These are phyloP conservation scores for Agriopis marginaria DNA, from an alignment of 2,888 invertebrate species.

Conservation along the genomic window DNA sequence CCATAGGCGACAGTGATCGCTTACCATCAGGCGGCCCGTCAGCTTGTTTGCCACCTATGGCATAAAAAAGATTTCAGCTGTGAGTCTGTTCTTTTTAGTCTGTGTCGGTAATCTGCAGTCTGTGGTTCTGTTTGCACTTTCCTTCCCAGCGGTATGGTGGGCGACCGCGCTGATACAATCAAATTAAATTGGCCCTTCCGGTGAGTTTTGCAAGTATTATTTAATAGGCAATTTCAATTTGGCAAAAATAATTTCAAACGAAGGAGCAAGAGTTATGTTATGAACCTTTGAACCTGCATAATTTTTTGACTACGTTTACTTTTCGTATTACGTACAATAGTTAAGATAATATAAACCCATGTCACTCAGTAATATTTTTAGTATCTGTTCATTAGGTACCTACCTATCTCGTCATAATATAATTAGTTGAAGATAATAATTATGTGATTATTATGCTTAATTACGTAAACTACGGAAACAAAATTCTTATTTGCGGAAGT, in stretches of 20 bases:
- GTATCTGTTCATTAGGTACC: too few species aligned
- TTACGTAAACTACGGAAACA: slow-evolving; percentile 17
- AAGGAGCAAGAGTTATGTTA: too few species aligned
- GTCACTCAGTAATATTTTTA: too few species aligned
- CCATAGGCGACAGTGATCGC: too few species aligned
- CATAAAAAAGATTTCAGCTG: not conserved
- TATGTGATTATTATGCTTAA: not conserved
- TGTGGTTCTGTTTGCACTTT: slow-evolving; percentile 28
- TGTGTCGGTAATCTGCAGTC: slow-evolving; percentile 11
- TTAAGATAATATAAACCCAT: too few species aligned
- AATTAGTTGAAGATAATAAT: not conserved
- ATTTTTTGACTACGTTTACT: too few species aligned
- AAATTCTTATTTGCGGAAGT: slow-evolving; percentile 18
- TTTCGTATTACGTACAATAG: too few species aligned
- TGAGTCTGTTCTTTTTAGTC: not conserved
- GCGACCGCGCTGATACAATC: slow-evolving; percentile 31
- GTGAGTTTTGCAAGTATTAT: slow-evolving; percentile 26
- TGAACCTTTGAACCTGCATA: too few species aligned
- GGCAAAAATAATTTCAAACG: too few species aligned
- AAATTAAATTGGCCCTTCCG: slow-evolving; percentile 33
- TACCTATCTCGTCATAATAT: not conserved
- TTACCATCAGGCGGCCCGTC: too few species aligned
- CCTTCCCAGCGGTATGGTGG: slow-evolving; percentile 23
- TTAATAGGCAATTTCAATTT: slow-evolving; percentile 12
- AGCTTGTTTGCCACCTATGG: too few species aligned